Evolutionary conservation across 2,797 vertebrate genomes (phyloP).

Genomic region (Macroramphosus scolopax): DNA sequence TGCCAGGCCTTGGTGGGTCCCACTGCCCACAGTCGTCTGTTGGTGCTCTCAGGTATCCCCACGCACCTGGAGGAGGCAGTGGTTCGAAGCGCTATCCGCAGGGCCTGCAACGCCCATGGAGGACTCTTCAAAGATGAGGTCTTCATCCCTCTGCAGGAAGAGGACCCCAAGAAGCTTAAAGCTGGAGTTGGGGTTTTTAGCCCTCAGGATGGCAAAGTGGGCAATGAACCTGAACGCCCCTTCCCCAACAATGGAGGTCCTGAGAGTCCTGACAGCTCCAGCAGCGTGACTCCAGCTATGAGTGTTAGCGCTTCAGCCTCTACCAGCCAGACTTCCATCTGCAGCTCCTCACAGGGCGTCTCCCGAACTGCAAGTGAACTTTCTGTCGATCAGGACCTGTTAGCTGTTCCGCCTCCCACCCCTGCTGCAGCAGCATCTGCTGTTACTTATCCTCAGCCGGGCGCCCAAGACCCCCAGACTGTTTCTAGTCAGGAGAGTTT

Average conservation of each 20-base stretch:
- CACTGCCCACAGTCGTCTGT: slow-evolving; percentile 90
- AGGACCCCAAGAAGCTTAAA: slow-evolving; percentile 86
- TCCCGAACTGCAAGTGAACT: slow-evolving; percentile 89
- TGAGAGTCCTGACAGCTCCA: slow-evolving; percentile 91
- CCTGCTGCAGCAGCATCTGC: slow-evolving; percentile 76
- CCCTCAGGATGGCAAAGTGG: slow-evolving; percentile 76
- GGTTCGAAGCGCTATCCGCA: slow-evolving; percentile 90
- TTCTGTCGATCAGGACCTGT: slow-evolving; percentile 84
- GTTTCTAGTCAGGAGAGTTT: slow-evolving; percentile 97
- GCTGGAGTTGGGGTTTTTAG: slow-evolving; percentile 73
- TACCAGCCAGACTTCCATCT: slow-evolving; percentile 93
- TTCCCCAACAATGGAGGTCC: slow-evolving; percentile 68
- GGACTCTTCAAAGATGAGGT: slow-evolving; percentile 97
- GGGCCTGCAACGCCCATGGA: slow-evolving; percentile 93
- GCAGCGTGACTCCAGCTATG: slow-evolving; percentile 89
- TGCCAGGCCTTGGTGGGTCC: slow-evolving; percentile 94
- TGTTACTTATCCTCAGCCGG: slow-evolving; percentile 72
- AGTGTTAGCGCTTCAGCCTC: slow-evolving; percentile 91
- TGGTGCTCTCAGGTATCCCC: slow-evolving; percentile 96
- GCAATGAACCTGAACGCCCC: slow-evolving; percentile 77
- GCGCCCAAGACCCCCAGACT: slow-evolving; percentile 82
- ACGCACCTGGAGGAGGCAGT: slow-evolving; percentile 92
- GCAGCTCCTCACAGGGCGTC: slow-evolving; percentile 91
- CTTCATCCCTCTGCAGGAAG: slow-evolving; percentile 94
- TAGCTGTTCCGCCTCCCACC: slow-evolving; percentile 72